Percentiles rank a stretch among this genome's conserved stretches.
Conservation (phyloP, 2,113 vertebrate species). For the Callorhinus ursinus region DNA sequence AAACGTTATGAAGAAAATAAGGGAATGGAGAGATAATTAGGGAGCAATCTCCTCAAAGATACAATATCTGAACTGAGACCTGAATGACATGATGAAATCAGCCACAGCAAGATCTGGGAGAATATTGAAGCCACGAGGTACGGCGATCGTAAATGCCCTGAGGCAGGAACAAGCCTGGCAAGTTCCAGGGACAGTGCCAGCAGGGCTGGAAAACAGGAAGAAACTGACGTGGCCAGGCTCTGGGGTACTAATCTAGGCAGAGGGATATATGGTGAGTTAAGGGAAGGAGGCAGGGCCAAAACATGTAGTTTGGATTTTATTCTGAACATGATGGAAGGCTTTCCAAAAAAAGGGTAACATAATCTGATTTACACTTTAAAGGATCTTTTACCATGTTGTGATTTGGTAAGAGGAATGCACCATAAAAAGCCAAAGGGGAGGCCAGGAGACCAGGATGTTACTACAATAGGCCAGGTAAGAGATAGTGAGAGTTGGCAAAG, state of each 20-base stretch:
- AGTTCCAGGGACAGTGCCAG: neutral
- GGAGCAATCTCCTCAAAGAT: neutral
- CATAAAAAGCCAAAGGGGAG: neutral
- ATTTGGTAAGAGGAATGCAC: neutral
- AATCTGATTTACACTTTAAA: slow-evolving; percentile 24
- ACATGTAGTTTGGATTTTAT: neutral
- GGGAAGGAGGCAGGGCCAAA: neutral
- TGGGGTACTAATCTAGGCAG: neutral
- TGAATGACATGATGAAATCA: neutral
- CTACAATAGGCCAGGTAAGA: neutral
- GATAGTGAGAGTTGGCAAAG: neutral
- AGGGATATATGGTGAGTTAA: neutral
- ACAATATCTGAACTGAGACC: neutral
- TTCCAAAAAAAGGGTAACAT: neutral
- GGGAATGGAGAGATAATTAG: neutral
- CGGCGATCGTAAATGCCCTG: neutral
- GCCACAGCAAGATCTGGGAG: neutral
- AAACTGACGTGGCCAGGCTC: neutral
- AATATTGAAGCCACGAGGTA: neutral
- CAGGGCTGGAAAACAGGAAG: neutral
- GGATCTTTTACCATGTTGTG: neutral
- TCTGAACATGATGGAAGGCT: neutral
- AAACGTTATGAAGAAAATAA: neutral
- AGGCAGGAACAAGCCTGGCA: neutral
- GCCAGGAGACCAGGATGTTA: neutral